Evolutionary conservation across 2,113 vertebrate genomes (phyloP).

Genomic region (Grantiella picta): DNA sequence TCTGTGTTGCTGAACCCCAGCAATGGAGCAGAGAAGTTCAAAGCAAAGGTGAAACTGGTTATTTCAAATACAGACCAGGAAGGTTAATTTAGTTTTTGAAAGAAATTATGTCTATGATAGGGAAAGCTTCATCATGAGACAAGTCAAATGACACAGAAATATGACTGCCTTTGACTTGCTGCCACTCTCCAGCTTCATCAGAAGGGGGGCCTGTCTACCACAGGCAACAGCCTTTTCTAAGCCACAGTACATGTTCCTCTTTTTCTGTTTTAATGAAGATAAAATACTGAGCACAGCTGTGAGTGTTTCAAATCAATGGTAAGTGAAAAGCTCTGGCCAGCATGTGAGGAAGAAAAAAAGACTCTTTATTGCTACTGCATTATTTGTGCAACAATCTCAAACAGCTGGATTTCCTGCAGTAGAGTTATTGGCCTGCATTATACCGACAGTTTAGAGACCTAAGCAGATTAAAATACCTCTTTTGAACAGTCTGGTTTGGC

Average conservation of each 20-base stretch:
- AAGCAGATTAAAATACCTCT: neutral
- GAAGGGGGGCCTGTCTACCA: neutral
- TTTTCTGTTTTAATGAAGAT: neutral
- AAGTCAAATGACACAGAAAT: neutral
- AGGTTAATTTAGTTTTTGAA: neutral
- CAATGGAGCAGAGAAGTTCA: neutral
- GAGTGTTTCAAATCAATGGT: neutral
- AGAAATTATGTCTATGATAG: neutral
- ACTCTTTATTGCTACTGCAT: neutral
- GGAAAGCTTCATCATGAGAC: neutral
- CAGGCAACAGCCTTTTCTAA: neutral
- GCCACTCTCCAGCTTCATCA: neutral
- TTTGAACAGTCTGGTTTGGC: neutral
- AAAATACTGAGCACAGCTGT: neutral
- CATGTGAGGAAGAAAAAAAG: neutral
- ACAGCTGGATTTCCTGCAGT: neutral
- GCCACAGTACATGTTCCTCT: neutral
- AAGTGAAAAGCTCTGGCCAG: neutral
- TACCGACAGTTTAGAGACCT: neutral
- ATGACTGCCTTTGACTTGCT: neutral
- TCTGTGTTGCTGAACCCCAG: neutral
- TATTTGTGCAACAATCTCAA: neutral
- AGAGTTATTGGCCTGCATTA: neutral
- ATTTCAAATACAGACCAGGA: neutral
- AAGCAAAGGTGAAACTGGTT: neutral